Percentiles rank a stretch among this genome's conserved stretches.
These are phyloP conservation scores for Omphaloscelis lunosa DNA, from an alignment of 2,888 invertebrate species.

Conservation along the genomic window DNA sequence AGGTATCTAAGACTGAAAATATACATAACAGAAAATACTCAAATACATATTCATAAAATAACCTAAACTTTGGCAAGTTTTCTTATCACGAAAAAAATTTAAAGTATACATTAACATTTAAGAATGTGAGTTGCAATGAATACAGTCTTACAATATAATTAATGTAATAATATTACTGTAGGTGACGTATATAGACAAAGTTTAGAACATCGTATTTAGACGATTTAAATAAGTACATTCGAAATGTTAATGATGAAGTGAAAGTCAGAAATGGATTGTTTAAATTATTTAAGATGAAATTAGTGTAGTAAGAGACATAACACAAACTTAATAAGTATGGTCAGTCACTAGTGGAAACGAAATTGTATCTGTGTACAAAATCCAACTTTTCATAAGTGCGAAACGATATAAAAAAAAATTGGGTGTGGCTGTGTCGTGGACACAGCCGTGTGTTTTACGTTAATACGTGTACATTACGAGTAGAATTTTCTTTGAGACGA, in stretches of 20 bases:
- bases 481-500: too few species aligned
- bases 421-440: neutral
- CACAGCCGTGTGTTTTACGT: neutral
- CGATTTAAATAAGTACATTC: neutral
- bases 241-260: neutral
- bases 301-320: neutral
- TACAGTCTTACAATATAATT: neutral
- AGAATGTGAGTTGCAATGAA: neutral
- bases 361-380: conserved; percentile 1
- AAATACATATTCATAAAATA: neutral
- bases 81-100: neutral
- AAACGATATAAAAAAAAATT: too few species aligned
- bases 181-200: neutral
- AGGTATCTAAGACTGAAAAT: neutral
- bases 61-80: neutral
- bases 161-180: neutral
- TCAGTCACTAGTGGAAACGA: neutral
- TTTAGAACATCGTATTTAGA: neutral
- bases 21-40: neutral
- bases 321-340: neutral
- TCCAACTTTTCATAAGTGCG: neutral
- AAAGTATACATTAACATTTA: neutral
- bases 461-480: too few species aligned
- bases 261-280: conserved; percentile 5
- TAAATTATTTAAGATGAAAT: neutral